A percentile compares a stretch with the other conserved stretches of the same genome.
phyloP scores from a whole-genome alignment of 2,888 invertebrate genomes.

The Nipponacmea schrenckii region DNA sequence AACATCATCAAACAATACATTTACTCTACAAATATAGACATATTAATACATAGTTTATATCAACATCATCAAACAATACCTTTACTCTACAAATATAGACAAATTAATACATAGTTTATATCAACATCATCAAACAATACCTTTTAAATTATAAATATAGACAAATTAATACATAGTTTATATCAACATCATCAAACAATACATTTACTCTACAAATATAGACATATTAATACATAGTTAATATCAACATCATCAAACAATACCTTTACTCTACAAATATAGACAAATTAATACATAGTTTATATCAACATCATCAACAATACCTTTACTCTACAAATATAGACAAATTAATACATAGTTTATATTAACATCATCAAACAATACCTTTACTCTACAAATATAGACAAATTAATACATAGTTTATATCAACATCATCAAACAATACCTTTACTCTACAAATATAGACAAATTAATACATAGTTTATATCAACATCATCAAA shows the following conservation, averaged over 20 bases:
- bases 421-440: slow-evolving; percentile 57
- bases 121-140: slow-evolving; percentile 59
- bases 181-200: slow-evolving; percentile 56
- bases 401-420: slow-evolving; percentile 29
- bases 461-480: slow-evolving; percentile 31
- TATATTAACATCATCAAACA: slow-evolving; percentile 57
- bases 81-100: slow-evolving; percentile 31
- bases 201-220: slow-evolving; percentile 38
- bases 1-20: slow-evolving; percentile 57
- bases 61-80: slow-evolving; percentile 57
- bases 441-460: slow-evolving; percentile 38
- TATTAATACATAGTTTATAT: slow-evolving; percentile 34
- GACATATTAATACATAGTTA: slow-evolving; percentile 33
- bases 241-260: slow-evolving; percentile 57
- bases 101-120: slow-evolving; percentile 36
- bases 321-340: slow-evolving; percentile 37
- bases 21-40: slow-evolving; percentile 31
- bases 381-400: slow-evolving; percentile 38
- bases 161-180: slow-evolving; percentile 31
- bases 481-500: slow-evolving; percentile 57
- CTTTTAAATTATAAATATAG: slow-evolving; percentile 31
- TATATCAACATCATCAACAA: slow-evolving; percentile 54
- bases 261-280: slow-evolving; percentile 38
- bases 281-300: slow-evolving; percentile 29
- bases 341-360: slow-evolving; percentile 33